These are phyloP conservation scores for Dioctria rufipes DNA, from an alignment of 2,888 invertebrate species.

Conservation along the genomic window DNA sequence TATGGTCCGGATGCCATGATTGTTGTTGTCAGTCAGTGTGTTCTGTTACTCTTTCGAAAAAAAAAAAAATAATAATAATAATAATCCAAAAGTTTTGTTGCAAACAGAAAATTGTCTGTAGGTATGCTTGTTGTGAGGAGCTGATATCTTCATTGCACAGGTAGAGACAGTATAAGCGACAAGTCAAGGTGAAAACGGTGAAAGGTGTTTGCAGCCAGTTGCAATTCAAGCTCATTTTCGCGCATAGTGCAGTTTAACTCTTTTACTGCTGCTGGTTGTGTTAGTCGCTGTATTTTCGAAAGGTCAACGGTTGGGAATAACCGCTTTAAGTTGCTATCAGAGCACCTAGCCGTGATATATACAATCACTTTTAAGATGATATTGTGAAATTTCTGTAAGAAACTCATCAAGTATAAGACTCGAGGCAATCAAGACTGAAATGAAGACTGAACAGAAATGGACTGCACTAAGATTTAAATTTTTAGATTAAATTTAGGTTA, in stretches of 20 bases:
- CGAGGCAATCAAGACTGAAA: neutral
- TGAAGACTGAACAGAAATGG: no score
- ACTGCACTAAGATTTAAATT: no score
- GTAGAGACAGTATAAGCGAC: constrained; percentile 40
- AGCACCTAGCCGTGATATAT: neutral
- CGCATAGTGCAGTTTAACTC: neutral
- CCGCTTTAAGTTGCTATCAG: neutral
- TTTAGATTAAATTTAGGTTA: no score
- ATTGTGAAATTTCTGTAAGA: constrained; percentile 25
- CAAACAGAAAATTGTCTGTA: constrained; percentile 40
- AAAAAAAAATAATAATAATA: neutral
- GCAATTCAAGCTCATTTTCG: neutral
- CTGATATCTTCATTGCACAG: constrained; percentile 45
- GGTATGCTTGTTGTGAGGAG: neutral
- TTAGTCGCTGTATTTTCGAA: constrained; percentile 8
- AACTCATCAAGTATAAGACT: constrained; percentile 1
- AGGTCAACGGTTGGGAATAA: constrained; percentile 49
- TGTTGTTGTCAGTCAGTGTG: constrained; percentile 27
- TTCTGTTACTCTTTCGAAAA: neutral
- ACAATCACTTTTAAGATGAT: constrained; percentile 43
- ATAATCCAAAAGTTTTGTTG: constrained; percentile 44
- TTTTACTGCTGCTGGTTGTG: neutral
- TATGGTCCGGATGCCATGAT: constrained; percentile 41
- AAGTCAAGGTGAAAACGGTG: constrained; percentile 54
- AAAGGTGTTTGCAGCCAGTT: constrained; percentile 31